Conservation (phyloP, 1,140 invertebrate species). For the Nasonia giraulti region DNA sequence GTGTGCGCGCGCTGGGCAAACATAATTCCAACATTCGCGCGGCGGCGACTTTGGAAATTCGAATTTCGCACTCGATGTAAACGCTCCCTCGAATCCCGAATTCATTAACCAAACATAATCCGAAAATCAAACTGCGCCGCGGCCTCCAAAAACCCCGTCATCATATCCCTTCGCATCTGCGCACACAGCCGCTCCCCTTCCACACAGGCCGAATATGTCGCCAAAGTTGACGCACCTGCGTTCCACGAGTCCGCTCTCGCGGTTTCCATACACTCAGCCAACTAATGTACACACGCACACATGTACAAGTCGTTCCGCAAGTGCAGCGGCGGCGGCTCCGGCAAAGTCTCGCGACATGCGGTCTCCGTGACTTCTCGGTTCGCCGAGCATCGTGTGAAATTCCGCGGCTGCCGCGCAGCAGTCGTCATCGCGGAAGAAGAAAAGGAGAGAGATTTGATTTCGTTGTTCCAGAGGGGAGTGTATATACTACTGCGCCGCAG, state of each 20-base stretch:
- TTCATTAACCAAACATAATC: background rate
- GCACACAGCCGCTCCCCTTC: background rate
- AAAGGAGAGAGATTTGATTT: background rate
- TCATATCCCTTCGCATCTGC: background rate
- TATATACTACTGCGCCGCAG: too few species aligned
- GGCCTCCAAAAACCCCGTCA: too few species aligned
- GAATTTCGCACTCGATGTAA: background rate
- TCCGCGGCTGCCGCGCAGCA: conserved; percentile 18
- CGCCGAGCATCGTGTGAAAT: conserved; percentile 53
- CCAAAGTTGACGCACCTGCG: background rate
- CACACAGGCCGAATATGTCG: background rate
- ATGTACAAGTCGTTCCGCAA: background rate
- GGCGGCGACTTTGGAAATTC: too few species aligned
- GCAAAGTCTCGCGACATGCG: conserved; percentile 13
- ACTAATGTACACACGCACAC: background rate
- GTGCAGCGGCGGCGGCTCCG: background rate
- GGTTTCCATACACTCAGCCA: background rate
- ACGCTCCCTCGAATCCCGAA: too few species aligned
- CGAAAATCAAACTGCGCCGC: background rate
- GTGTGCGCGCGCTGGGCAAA: too few species aligned
- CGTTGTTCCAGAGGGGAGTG: background rate
- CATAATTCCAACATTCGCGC: too few species aligned
- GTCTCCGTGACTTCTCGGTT: conserved; percentile 34
- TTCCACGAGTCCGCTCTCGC: background rate
- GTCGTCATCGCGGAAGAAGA: background rate